These are phyloP conservation scores for Caenorhabditis wallacei DNA, from an alignment of 2,888 invertebrate genomes.

Conservation along the genomic window DNA sequence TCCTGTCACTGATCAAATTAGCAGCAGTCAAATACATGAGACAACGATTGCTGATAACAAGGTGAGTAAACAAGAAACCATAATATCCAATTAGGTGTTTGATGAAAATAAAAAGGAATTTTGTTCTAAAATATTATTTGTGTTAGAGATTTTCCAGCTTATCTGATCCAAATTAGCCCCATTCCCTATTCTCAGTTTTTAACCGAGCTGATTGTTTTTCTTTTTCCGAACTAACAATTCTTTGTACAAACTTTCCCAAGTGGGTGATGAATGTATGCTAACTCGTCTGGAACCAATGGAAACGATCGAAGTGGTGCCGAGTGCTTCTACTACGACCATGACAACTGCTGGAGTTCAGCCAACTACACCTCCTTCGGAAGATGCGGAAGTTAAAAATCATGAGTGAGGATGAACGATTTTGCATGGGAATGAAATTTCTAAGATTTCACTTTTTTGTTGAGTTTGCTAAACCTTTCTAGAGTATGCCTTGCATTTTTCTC, in stretches of 20 bases:
- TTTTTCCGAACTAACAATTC: slow-evolving; percentile 49
- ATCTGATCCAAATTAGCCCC: too few relatives aligned
- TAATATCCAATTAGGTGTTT: too few relatives aligned
- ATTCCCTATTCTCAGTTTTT: too few relatives aligned
- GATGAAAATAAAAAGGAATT: too few relatives aligned
- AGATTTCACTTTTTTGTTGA: not conserved
- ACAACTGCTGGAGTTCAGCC: slow-evolving; percentile 7
- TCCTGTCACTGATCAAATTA: slow-evolving; percentile 82
- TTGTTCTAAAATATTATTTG: too few relatives aligned
- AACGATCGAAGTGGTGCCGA: slow-evolving; percentile 27
- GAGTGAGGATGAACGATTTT: slow-evolving; percentile 18
- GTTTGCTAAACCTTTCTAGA: not conserved
- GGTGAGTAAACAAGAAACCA: slow-evolving; percentile 48
- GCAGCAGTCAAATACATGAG: slow-evolving; percentile 82
- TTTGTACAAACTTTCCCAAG: slow-evolving; percentile 58
- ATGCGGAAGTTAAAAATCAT: not conserved
- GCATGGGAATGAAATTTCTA: not conserved
- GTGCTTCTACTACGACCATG: slow-evolving; percentile 5
- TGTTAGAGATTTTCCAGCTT: too few relatives aligned
- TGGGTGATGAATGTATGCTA: slow-evolving; percentile 37
- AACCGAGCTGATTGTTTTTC: too few relatives aligned
- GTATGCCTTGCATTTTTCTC: not conserved
- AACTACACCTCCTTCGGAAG: not conserved
- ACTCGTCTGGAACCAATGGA: slow-evolving; percentile 39
- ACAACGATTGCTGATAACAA: slow-evolving; percentile 76